phyloP scores from a whole-genome alignment of 2,888 invertebrate genomes.

The Adineta ricciae region DNA sequence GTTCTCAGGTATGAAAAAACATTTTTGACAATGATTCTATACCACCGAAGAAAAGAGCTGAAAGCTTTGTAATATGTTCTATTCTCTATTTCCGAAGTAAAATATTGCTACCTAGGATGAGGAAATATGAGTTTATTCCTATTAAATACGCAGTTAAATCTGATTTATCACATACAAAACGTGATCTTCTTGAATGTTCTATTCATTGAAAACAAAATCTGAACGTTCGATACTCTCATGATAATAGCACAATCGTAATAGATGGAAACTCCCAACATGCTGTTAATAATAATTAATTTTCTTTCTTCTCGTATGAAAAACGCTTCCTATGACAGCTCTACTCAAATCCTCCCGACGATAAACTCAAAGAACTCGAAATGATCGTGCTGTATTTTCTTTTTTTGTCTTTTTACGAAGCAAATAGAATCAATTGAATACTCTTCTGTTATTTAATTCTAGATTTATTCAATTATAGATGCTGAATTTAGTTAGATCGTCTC shows the following conservation, averaged over 20 bases:
- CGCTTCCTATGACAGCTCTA: too few species aligned
- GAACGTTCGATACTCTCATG: neutral
- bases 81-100: neutral
- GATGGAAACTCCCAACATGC: too few species aligned
- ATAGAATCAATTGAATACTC: neutral
- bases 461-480: neutral
- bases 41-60: neutral
- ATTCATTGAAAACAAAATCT: neutral
- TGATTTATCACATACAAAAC: neutral
- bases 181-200: neutral
- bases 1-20: too few species aligned
- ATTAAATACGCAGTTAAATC: neutral
- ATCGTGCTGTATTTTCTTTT: too few species aligned
- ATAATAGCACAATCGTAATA: neutral
- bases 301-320: too few species aligned
- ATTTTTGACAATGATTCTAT: too few species aligned
- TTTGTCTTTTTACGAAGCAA: neutral
- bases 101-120: neutral
- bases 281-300: too few species aligned
- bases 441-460: too few species aligned
- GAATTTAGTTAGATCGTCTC: neutral
- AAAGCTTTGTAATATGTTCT: neutral
- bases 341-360: too few species aligned
- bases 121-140: neutral
- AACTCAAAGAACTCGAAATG: too few species aligned